Conservation (phyloP, 2,113 vertebrate genomes). For the Prinia subflava region DNA sequence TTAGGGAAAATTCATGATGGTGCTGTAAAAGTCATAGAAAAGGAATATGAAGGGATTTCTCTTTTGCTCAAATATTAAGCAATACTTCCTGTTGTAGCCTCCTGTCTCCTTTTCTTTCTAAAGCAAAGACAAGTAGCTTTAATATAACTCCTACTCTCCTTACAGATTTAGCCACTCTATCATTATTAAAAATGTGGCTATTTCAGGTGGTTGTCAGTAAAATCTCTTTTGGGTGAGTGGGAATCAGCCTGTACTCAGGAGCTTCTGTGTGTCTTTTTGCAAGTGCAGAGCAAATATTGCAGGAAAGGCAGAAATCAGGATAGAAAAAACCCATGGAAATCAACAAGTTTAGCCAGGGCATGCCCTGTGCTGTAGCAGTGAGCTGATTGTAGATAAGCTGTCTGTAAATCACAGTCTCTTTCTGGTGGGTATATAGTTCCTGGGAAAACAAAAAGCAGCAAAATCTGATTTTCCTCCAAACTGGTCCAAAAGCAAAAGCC, state of each 20-base stretch:
- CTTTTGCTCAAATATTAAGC: neutral
- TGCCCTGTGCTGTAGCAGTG: neutral
- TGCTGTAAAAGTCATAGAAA: neutral
- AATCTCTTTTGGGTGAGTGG: neutral
- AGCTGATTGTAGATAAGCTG: neutral
- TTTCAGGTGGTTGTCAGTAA: neutral
- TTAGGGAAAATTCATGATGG: neutral
- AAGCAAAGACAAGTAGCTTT: neutral
- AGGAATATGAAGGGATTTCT: neutral
- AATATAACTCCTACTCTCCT: neutral
- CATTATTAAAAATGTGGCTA: neutral
- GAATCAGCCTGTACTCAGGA: neutral
- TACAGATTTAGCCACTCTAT: neutral
- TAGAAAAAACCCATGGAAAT: neutral
- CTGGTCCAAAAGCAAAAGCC: neutral
- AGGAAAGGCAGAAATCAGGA: neutral
- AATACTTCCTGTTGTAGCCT: neutral
- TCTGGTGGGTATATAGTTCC: neutral
- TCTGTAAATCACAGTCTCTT: neutral
- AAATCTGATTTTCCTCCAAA: neutral
- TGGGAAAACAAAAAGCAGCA: neutral
- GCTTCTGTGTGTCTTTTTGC: neutral
- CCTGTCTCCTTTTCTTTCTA: neutral
- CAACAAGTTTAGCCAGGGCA: neutral
- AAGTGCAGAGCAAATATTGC: neutral